Conservation (phyloP, 1,140 invertebrate genomes). For the Drosophila bipectinata region DNA sequence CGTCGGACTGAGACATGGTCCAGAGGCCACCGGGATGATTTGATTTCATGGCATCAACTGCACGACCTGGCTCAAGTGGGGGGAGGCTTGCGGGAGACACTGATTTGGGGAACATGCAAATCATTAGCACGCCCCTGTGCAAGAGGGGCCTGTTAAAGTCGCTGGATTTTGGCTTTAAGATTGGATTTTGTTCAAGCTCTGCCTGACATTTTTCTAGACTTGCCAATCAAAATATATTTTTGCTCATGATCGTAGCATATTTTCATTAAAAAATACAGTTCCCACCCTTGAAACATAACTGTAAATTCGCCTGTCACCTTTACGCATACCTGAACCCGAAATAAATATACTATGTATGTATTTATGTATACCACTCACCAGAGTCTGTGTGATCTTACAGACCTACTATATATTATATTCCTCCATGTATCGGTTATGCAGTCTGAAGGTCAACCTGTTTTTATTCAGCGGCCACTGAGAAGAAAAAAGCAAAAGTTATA, state of each 20-base stretch:
- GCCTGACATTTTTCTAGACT: background rate
- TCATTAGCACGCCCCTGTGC: conserved; percentile 31
- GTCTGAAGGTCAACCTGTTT: conserved; percentile 72
- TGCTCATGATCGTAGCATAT: background rate
- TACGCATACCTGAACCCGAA: conserved; percentile 2
- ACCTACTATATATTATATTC: conserved; percentile 10
- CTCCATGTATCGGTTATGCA: conserved; percentile 16
- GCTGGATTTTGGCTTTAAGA: conserved; percentile 22
- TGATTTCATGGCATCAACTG: conserved; percentile 34
- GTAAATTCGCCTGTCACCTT: conserved; percentile 25
- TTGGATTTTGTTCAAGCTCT: background rate
- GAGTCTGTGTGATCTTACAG: conserved; percentile 6
- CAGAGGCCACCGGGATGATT: conserved; percentile 43
- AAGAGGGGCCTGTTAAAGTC: conserved; percentile 3
- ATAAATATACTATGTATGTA: conserved; percentile 2
- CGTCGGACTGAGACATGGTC: conserved; percentile 22
- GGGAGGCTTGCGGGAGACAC: conserved; percentile 11
- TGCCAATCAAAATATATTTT: conserved; percentile 22
- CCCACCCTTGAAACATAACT: conserved; percentile 48
- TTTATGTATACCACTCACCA: conserved; percentile 3
- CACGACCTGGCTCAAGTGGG: background rate
- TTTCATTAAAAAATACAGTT: conserved; percentile 19
- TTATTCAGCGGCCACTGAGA: conserved; percentile 10
- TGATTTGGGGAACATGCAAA: conserved; percentile 47
- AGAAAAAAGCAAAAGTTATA: conserved; percentile 66